These are phyloP conservation scores for Delia radicum DNA, from an alignment of 1,140 invertebrate genomes.

Conservation along the genomic window DNA sequence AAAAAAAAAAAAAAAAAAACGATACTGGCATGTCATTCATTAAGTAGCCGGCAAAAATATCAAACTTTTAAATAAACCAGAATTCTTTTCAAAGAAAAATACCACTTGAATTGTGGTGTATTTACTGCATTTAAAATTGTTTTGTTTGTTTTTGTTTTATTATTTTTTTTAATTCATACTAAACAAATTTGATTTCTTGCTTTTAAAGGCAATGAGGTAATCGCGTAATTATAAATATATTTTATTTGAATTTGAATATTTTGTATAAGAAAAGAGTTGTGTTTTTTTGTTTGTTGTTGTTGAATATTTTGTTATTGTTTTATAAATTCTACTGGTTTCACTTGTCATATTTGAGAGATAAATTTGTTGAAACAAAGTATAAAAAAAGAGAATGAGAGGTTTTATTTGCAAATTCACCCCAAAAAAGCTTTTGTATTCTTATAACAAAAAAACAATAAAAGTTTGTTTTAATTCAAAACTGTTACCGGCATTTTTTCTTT, in stretches of 20 bases:
- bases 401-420: neutral
- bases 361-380: neutral
- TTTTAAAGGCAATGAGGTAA: conserved; percentile 50
- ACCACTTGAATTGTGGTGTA: neutral
- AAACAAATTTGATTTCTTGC: neutral
- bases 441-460: too few species aligned
- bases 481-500: too few species aligned
- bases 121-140: neutral
- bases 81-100: too few species aligned
- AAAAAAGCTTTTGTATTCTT: too few species aligned
- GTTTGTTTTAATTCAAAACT: too few species aligned
- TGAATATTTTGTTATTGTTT: conserved; percentile 6
- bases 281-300: conserved; percentile 2
- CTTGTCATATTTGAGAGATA: neutral
- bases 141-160: neutral
- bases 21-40: too few species aligned
- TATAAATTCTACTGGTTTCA: neutral
- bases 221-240: conserved; percentile 53
- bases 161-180: neutral
- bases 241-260: neutral
- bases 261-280: conserved; percentile 2
- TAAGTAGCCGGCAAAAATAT: too few species aligned
- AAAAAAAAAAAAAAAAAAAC: too few species aligned
- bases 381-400: neutral
- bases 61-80: too few species aligned